A percentile compares a stretch with the other conserved stretches of the same genome.
Evolutionary conservation across 2,113 vertebrate species (phyloP).

Genomic region (Pluvialis apricaria): DNA sequence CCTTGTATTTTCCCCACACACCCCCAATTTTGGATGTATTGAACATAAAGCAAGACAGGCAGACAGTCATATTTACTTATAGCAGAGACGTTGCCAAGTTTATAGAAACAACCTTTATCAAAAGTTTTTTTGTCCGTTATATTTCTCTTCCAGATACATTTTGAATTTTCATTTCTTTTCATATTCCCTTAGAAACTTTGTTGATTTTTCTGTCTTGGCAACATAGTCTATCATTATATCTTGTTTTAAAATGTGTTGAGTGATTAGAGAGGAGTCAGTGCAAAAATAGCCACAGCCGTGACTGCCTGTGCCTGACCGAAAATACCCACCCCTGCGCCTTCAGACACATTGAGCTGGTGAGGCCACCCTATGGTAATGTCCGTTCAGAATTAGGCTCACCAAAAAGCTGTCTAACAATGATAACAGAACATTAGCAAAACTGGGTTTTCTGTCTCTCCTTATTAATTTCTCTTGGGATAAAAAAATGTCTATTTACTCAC

Average conservation of each 20-base stretch:
- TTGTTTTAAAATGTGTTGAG: conserved; percentile 70
- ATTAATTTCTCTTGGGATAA: not conserved
- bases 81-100: conserved; percentile 45
- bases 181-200: conserved; percentile 58
- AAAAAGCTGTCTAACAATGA: not conserved
- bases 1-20: conserved; percentile 3
- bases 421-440: not conserved
- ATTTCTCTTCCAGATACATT: conserved; percentile 54
- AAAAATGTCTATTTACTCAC: not conserved
- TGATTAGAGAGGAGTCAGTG: conserved; percentile 64
- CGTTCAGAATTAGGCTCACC: not conserved
- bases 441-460: not conserved
- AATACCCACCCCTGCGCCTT: not conserved
- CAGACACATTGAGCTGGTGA: not conserved
- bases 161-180: conserved; percentile 61
- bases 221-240: conserved; percentile 54
- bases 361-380: not conserved
- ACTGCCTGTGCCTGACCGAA: conserved; percentile 16
- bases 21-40: not conserved
- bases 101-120: conserved; percentile 52
- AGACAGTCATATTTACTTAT: conserved; percentile 35
- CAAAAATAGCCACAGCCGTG: conserved; percentile 48
- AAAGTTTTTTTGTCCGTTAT: conserved; percentile 43
- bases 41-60: conserved; percentile 34
- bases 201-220: conserved; percentile 66